Evolutionary conservation across 2,113 vertebrate genomes (phyloP), one percentile per base, ranked within the genome.

Genomic region (Pachypanchax playfairii): DNA sequence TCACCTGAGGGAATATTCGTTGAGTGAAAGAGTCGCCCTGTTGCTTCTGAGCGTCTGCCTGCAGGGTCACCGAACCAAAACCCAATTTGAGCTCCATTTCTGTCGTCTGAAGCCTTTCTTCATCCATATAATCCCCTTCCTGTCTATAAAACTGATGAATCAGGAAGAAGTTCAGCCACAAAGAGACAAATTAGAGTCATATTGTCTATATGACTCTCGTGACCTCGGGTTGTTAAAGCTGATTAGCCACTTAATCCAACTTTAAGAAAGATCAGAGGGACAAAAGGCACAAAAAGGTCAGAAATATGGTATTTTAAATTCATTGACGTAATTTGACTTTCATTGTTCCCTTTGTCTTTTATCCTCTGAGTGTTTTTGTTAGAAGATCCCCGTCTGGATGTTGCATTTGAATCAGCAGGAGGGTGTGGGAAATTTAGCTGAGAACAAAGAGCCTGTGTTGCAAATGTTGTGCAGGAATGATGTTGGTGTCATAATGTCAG

Each of bases 81-180:
- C 59, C 36, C 42, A 74, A 82, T 84, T 82, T 78, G 41, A 57
- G 59, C 25, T 18, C 55, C 12, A 46, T 70, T 70, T 54, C 63
- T 64, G 56, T 55, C 61, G 52, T 57, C 28, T 79, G 65, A 53
- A 69, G 64, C 53, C 62, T 63, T 39, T 41, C 50, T 3, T 55
- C 55, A 60, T 53, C 76, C 59, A 74, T 48, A 39, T 73, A 68
- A 73, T 73, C 64, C 52, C 48, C 38, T 4, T 6, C 51, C 26
- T 36, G 58, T 26, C 38, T 74, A 62, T 64, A 71, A 78, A 65
- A 58, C 10, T 44, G 67, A 76, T 73, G 43, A 62, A 82, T 82
- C 73, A 70, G 18, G 36, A 25, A 0, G 0, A 56, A 10, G 36
- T 17, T 11, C 55, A 46, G 33, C 22, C 18, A 13, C 29, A 2